Evolutionary conservation across 2,888 invertebrate species (phyloP).

Genomic region (Agrotis exclamationis): DNA sequence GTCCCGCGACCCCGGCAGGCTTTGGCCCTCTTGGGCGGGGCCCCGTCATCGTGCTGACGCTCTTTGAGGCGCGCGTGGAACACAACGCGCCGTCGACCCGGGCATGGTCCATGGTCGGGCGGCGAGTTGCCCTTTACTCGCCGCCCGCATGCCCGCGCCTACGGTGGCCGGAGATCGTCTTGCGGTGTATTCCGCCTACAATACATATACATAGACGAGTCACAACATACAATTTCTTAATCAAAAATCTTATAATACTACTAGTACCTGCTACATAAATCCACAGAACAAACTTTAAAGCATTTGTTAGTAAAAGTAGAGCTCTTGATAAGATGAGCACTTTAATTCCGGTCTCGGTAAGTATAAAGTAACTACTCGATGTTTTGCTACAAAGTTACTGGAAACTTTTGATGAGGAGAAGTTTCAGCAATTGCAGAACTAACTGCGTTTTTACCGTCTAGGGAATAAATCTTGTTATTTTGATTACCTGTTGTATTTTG

Average conservation of each 20-base stretch:
- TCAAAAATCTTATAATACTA: neutral
- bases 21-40: no score
- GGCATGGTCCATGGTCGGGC: no score
- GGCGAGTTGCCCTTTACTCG: no score
- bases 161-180: no score
- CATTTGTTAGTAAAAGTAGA: constrained; percentile 6
- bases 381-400: constrained; percentile 23
- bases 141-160: no score
- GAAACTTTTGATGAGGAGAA: constrained; percentile 43
- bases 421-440: constrained; percentile 13
- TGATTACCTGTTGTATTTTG: neutral
- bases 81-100: no score
- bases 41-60: no score
- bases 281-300: neutral
- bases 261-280: neutral
- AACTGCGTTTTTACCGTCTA: constrained; percentile 1
- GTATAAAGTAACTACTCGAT: constrained; percentile 22
- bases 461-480: constrained; percentile 19
- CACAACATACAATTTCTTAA: no score
- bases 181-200: no score
- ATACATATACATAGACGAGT: no score
- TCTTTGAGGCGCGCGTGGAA: no score
- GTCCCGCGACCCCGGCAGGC: no score
- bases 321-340: constrained; percentile 17
- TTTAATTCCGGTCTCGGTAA: constrained; percentile 29